phyloP scores from a whole-genome alignment of 1,140 invertebrate genomes.

The Maconellicoccus hirsutus region DNA sequence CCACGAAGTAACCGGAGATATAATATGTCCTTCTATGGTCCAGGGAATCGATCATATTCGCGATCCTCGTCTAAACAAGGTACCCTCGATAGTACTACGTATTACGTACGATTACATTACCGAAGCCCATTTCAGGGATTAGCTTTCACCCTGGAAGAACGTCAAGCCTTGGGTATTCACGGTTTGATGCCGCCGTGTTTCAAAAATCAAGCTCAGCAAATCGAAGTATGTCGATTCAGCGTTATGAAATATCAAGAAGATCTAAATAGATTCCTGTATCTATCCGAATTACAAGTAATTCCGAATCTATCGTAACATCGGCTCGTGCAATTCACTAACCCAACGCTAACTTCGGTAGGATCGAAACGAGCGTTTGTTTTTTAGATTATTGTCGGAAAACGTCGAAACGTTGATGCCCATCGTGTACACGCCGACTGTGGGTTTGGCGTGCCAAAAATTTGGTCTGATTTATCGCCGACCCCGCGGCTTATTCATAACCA shows the following conservation, averaged over 20 bases:
- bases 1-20: slow-evolving; percentile 38
- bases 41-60: slow-evolving; percentile 50
- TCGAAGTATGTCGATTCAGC: slow-evolving; percentile 72
- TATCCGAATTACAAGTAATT: slow-evolving; percentile 72
- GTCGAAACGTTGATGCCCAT: slow-evolving; percentile 93
- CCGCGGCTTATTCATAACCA: slow-evolving; percentile 89
- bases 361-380: slow-evolving; percentile 92
- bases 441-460: slow-evolving; percentile 92
- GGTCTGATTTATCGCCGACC: slow-evolving; percentile 88
- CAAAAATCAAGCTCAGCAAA: slow-evolving; percentile 83
- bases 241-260: slow-evolving; percentile 77
- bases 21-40: slow-evolving; percentile 47
- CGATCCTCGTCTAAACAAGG: slow-evolving; percentile 50
- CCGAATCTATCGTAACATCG: not conserved
- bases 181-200: slow-evolving; percentile 85
- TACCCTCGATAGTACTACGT: no score
- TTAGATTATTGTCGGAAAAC: slow-evolving; percentile 82
- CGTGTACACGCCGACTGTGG: slow-evolving; percentile 96
- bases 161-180: slow-evolving; percentile 83
- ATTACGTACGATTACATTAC: no score
- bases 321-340: not conserved
- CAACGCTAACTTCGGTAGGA: slow-evolving; percentile 53
- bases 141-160: slow-evolving; percentile 80
- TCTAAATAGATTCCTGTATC: slow-evolving; percentile 79
- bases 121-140: slow-evolving; percentile 53